Evolutionary conservation across 2,797 vertebrate species (phyloP), one percentile per base, ranked within the genome.

Genomic region (Brachymystax lenok): DNA sequence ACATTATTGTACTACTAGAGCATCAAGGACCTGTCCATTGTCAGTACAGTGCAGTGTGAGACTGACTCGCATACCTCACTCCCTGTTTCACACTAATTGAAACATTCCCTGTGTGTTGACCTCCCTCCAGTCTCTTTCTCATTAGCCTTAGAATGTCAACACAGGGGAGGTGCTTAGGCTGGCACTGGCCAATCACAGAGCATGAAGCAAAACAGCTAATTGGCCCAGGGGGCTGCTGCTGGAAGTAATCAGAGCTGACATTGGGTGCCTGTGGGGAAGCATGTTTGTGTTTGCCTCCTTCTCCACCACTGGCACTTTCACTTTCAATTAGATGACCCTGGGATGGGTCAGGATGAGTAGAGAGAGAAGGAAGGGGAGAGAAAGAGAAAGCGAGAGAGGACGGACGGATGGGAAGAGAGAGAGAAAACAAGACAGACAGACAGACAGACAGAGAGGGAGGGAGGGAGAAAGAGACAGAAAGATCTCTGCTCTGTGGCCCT

Each of bases 141-240:
- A 81, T 86, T 83, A 82, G 76, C 74, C 28, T 74, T 1, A 51
- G 86, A 83, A 82, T 79, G 71, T 80, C 79, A 77, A 77, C 81
- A 73, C 21, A 16, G 40, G 69, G 75, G 76, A 79, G 59, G 71
- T 71, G 33, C 30, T 56, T 76, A 40, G 54, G 21, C 1, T 1
- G 24, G 24, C 1, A 1, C 24, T 24, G 35, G 59, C 78, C 74
- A 86, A 81, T 85, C 77, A 68, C 35, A 51, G 1, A 24, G 73
- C 73, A 30, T 5, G 13, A 10, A 28, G 27, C 24, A 66, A 66
- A 21, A 66, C 64, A 66, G 27, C 64, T 67, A 33, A 67, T 33
- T 67, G 64, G 64, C 64, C 63, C 64, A 30, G 28, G 64, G 28
- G 64, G 28, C 64, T 16, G 28, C 24, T 17, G 64, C 64, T 67